A percentile compares a stretch with the other conserved stretches of the same genome.
Evolutionary conservation across 2,113 vertebrate species (phyloP).

Genomic region (Gobiocypris rarus): DNA sequence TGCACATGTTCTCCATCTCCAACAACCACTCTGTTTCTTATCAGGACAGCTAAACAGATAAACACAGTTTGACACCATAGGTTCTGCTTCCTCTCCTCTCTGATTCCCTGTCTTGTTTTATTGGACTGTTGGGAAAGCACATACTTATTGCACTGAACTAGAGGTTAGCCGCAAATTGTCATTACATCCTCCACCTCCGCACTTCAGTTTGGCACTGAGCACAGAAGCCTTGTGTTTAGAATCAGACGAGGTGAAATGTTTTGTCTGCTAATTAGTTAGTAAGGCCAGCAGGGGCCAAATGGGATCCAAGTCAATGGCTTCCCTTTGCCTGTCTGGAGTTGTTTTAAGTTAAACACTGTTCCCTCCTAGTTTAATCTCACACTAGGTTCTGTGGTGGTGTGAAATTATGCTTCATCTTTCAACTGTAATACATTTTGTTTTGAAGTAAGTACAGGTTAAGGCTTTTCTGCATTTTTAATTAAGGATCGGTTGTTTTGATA

Average conservation of each 20-base stretch:
- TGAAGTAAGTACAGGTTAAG: not conserved
- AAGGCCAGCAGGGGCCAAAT: not conserved
- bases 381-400: not conserved
- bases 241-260: not conserved
- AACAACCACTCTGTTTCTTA: constrained; percentile 37
- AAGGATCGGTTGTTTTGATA: not conserved
- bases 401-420: not conserved
- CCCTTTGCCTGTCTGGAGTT: not conserved
- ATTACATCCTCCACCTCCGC: constrained; percentile 7
- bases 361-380: not conserved
- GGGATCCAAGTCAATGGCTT: not conserved
- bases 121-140: constrained; percentile 28
- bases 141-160: constrained; percentile 27
- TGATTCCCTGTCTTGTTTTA: constrained; percentile 31
- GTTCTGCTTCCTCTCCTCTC: constrained; percentile 27
- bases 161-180: constrained; percentile 4
- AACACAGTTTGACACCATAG: constrained; percentile 7
- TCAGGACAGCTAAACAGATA: constrained; percentile 35
- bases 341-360: not conserved
- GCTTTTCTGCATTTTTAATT: not conserved
- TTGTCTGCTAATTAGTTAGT: constrained; percentile 25
- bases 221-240: constrained; percentile 16
- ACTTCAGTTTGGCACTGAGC: not conserved
- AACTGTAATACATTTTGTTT: not conserved
- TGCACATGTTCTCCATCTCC: constrained; percentile 47